Evolutionary conservation across 1,140 invertebrate genomes (phyloP), one percentile per base, ranked within the genome.

Genomic region (Cataglyphis hispanica): DNA sequence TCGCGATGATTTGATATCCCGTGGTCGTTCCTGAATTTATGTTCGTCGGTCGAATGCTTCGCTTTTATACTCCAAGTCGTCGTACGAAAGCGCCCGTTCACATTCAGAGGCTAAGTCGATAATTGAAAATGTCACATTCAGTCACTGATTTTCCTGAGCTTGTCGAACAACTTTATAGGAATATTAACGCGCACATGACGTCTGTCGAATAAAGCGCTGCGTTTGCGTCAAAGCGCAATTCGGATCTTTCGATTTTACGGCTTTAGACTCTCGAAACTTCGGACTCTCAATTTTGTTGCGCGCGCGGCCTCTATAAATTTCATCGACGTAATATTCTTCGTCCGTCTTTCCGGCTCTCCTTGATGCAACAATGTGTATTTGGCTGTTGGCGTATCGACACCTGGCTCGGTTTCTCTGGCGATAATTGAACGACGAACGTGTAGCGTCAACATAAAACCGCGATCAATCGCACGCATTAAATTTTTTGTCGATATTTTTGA

Each of bases 401-500:
- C 86, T 88, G 87, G 86, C 87, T 81, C 75, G 25, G 58, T 76
- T 86, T 78, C 74, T 64, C 69, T 86, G 87, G 87, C 87, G 34
- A 50, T 56, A 40, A 76, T 84, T 34, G 16, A 70, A 58, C 22
- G 25, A 64, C 27, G 40, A 34, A 13, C 53, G 53, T 22, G 4
- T 25, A 34, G 8, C 43, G 58, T 37, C 37, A n/a, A 46, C 61
- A 11, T 58, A 72, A 75, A 75, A 34, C 19, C 31, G 34, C 16
- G 22, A 13, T 46, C 19, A n/a, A 61, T 77, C 63, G 34, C 43
- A 19, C 7, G 34, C 74, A 25, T 7, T 56, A 61, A 43, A n/a
- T 34, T 50, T 31, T 19, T 50, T 8, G 31, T n/a, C 40, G 37
- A 69, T 81, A 50, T 64, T 63, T 70, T 60, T 58, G 5, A 80